A percentile compares a stretch with the other conserved stretches of the same genome.
Evolutionary conservation across 2,797 vertebrate genomes (phyloP).

Genomic region (Apodemus agrarius): DNA sequence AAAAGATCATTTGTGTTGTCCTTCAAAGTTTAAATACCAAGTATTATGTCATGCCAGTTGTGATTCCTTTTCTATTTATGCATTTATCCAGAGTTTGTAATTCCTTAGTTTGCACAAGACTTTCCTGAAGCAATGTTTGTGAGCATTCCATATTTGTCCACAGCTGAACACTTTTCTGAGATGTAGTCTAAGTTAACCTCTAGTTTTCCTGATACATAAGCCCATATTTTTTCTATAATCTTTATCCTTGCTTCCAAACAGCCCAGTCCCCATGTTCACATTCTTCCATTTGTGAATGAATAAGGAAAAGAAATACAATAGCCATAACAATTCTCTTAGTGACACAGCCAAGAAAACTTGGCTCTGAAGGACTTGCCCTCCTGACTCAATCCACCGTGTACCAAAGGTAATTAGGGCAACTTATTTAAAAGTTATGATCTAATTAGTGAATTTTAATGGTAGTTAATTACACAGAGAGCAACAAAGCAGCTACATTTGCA

Average conservation of each 20-base stretch:
- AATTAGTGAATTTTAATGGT: constrained; percentile 89
- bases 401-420: constrained; percentile 89
- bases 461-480: constrained; percentile 90
- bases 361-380: constrained; percentile 85
- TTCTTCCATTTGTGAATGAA: constrained; percentile 49
- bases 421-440: constrained; percentile 91
- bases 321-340: constrained; percentile 73
- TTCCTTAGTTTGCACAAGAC: accelerated
- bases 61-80: not conserved
- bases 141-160: not conserved
- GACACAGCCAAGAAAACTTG: constrained; percentile 75
- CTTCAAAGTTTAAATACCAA: not conserved
- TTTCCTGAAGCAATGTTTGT: not conserved
- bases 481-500: constrained; percentile 88
- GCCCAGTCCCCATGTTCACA: not conserved
- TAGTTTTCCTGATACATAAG: not conserved
- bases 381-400: constrained; percentile 85
- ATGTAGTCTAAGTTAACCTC: not conserved
- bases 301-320: constrained; percentile 15
- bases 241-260: not conserved
- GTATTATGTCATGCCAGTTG: not conserved
- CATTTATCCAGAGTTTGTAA: not conserved
- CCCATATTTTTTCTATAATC: not conserved
- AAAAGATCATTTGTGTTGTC: not conserved
- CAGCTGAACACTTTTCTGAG: not conserved